These are phyloP conservation scores for Muscicapa adusta DNA, from an alignment of 2,113 vertebrate species.

Conservation along the genomic window DNA sequence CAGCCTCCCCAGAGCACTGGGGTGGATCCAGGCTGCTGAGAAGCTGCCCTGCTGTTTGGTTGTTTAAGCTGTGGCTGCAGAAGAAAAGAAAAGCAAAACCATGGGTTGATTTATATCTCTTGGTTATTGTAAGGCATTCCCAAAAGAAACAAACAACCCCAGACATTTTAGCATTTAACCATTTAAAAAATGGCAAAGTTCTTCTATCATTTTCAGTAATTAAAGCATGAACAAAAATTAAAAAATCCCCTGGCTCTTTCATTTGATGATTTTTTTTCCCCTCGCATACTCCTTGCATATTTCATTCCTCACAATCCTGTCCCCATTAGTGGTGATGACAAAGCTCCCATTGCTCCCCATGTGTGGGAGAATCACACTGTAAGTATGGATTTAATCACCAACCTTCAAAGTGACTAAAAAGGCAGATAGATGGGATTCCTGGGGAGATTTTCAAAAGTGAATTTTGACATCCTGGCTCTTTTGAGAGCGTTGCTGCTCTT, in stretches of 20 bases:
- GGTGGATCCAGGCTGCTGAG: background rate
- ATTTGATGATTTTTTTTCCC: background rate
- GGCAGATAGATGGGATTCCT: conserved; percentile 59
- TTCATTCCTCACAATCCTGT: conserved; percentile 41
- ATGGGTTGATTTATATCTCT: conserved; percentile 54
- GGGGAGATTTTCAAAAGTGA: conserved; percentile 63
- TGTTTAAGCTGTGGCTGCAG: conserved; percentile 46
- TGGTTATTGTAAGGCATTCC: conserved; percentile 33
- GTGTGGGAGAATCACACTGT: conserved; percentile 55
- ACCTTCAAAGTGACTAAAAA: conserved; percentile 64
- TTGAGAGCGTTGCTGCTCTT: conserved; percentile 13
- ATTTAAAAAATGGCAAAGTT: background rate
- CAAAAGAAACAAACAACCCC: conserved; percentile 29
- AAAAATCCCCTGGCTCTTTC: conserved; percentile 1
- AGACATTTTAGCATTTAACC: background rate
- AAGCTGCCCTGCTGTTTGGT: conserved; percentile 44
- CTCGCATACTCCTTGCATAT: background rate
- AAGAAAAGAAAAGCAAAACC: conserved; percentile 55
- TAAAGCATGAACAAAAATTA: conserved; percentile 17
- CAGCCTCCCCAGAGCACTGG: background rate
- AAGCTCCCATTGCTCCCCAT: conserved; percentile 61
- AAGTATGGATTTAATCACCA: conserved; percentile 68
- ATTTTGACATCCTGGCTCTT: conserved; percentile 50
- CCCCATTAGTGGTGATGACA: conserved; percentile 66
- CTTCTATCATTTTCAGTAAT: conserved; percentile 35